Conservation (phyloP, 2,113 vertebrate species). For the Erythrocercus mccallii region DNA sequence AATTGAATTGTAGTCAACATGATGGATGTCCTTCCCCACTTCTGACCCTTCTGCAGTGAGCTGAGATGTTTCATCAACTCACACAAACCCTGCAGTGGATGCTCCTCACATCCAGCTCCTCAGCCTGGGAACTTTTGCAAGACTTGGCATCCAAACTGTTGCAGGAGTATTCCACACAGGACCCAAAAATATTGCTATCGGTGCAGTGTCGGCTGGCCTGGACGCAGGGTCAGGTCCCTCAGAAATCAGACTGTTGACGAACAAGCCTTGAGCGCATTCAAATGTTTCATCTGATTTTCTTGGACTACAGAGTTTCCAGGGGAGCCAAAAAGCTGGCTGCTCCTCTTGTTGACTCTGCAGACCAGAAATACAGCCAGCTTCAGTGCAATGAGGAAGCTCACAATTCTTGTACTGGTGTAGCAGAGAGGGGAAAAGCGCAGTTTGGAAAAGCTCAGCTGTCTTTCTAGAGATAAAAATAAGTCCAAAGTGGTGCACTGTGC, state of each 20-base stretch:
- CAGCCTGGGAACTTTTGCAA: slow-evolving; percentile 61
- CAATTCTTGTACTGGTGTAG: background rate
- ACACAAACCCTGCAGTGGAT: background rate
- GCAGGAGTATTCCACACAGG: slow-evolving; percentile 57
- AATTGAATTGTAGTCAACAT: background rate
- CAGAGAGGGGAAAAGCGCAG: background rate
- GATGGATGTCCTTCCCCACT: background rate
- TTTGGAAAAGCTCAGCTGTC: background rate
- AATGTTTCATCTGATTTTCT: slow-evolving; percentile 58
- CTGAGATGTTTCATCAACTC: background rate
- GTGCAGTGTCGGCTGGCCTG: background rate
- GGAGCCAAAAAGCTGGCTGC: slow-evolving; percentile 39
- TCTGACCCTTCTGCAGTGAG: background rate
- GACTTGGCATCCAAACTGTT: slow-evolving; percentile 20
- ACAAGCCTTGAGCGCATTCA: background rate
- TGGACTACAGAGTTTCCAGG: slow-evolving; percentile 40
- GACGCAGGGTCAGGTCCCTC: slow-evolving; percentile 34
- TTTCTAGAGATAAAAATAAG: background rate
- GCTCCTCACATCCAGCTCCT: background rate
- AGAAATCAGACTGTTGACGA: slow-evolving; percentile 52
- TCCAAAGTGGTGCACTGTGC: background rate
- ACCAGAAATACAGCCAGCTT: background rate
- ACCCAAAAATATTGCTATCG: slow-evolving; percentile 54
- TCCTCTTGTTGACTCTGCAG: slow-evolving; percentile 44
- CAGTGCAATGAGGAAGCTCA: background rate